Evolutionary conservation across 2,888 invertebrate species (phyloP).

Genomic region (Ormia ochracea): DNA sequence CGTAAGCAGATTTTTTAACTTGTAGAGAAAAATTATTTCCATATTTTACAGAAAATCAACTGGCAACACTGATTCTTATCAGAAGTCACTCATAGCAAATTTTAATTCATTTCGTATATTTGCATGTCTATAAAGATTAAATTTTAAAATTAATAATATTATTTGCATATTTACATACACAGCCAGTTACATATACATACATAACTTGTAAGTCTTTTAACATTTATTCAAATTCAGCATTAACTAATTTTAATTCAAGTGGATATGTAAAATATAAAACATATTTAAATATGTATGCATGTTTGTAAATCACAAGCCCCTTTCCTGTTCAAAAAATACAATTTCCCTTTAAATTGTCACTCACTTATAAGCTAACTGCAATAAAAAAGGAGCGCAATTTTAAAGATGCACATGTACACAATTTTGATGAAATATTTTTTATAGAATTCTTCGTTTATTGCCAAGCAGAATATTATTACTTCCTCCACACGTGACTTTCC

Average conservation of each 20-base stretch:
- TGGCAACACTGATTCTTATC: no score
- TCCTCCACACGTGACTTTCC: no score
- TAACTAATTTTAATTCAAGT: not conserved
- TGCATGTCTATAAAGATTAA: constrained; percentile 26
- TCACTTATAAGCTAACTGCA: no score
- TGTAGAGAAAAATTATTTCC: no score
- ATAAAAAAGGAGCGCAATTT: no score
- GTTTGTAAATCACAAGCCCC: constrained; percentile 31
- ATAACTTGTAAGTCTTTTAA: not conserved
- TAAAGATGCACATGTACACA: no score
- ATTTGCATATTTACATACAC: not conserved
- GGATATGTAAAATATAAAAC: not conserved
- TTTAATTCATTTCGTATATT: constrained; percentile 30
- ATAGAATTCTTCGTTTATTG: no score
- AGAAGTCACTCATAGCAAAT: constrained; percentile 28
- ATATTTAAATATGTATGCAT: no score
- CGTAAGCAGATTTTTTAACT: no score
- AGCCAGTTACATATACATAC: not conserved
- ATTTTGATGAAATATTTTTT: no score
- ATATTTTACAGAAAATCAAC: no score
- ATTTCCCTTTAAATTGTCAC: not conserved
- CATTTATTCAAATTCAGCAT: not conserved
- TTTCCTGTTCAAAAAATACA: not conserved
- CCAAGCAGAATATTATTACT: no score
- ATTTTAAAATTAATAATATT: not conserved